Evolutionary conservation across 37 sponge, comb jelly and placozoan species (phyloP).

Genomic region (Halisarca cf. caerulea): DNA sequence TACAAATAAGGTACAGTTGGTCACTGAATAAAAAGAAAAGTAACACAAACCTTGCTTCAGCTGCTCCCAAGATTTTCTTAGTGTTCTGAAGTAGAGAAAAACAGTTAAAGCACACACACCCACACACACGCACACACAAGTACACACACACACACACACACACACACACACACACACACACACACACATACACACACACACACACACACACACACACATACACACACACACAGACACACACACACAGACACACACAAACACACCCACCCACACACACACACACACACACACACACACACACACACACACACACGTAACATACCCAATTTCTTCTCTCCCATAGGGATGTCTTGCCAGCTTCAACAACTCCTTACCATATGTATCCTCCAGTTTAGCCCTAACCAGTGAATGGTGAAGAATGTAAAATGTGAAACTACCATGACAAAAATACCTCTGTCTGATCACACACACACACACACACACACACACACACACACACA

Average conservation of each 20-base stretch:
- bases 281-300: too few relatives aligned
- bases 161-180: background rate
- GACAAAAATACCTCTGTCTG: too few relatives aligned
- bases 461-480: too few relatives aligned
- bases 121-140: background rate
- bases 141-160: background rate
- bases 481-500: too few relatives aligned
- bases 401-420: too few relatives aligned
- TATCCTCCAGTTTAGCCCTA: constrained; percentile 81
- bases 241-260: constrained; percentile 3
- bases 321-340: constrained; percentile 91
- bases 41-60: constrained; percentile 41
- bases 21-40: too few relatives aligned
- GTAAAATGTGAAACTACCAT: too few relatives aligned
- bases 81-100: constrained; percentile 35
- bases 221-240: background rate
- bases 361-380: constrained; percentile 71
- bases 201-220: background rate
- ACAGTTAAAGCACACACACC: background rate
- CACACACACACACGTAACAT: background rate
- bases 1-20: background rate
- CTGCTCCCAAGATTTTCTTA: constrained; percentile 75
- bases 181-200: background rate
- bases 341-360: constrained; percentile 52
- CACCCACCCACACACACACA: background rate